These are phyloP conservation scores for Peromyscus attwateri DNA, from an alignment of 2,797 vertebrate genomes.

Conservation along the genomic window DNA sequence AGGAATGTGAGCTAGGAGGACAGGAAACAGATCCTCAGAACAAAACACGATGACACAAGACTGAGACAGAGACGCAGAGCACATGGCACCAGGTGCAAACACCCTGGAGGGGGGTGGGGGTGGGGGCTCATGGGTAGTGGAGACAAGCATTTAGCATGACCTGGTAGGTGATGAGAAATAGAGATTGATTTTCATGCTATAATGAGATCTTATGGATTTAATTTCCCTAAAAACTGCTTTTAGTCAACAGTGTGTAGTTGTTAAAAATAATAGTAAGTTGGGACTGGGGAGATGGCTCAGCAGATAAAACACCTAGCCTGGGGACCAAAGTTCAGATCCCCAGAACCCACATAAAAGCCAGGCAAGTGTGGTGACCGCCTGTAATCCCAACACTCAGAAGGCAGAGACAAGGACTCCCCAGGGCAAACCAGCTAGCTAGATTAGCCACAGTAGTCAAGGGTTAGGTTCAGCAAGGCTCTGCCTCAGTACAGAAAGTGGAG, in stretches of 20 bases:
- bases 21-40: neutral
- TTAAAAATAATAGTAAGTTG: neutral
- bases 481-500: neutral
- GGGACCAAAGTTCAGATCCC: neutral
- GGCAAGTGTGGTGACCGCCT: neutral
- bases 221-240: neutral
- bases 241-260: neutral
- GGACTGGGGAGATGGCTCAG: neutral
- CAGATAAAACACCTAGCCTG: neutral
- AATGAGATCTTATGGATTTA: neutral
- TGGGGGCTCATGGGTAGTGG: fast-evolving
- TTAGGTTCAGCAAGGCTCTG: neutral
- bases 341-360: neutral
- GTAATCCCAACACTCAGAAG: neutral
- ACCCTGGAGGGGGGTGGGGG: fast-evolving
- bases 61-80: neutral
- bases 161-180: neutral
- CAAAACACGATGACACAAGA: fast-evolving
- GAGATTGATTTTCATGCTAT: neutral
- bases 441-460: neutral
- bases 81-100: fast-evolving
- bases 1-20: neutral
- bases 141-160: neutral
- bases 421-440: neutral
- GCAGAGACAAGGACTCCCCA: neutral